phyloP scores from a whole-genome alignment of 2,797 vertebrate species.

The Cuniculus paca region DNA sequence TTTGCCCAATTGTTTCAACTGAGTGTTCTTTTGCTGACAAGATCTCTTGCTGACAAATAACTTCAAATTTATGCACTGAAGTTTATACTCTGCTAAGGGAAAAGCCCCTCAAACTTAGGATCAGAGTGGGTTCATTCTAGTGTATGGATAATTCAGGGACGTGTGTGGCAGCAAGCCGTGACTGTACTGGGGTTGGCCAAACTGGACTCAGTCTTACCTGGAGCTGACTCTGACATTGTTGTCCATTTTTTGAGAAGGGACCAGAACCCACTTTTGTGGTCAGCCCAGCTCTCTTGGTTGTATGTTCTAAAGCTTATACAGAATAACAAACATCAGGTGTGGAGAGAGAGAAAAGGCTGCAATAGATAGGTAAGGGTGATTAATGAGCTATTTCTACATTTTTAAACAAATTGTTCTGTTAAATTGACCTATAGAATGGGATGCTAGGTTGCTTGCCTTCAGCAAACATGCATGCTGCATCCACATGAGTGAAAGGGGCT shows the following conservation, averaged over 20 bases:
- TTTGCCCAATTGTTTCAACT: not conserved
- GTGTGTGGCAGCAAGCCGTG: not conserved
- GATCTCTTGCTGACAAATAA: not conserved
- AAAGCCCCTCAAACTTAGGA: not conserved
- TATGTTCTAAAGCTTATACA: not conserved
- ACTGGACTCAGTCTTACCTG: not conserved
- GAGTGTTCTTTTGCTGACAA: not conserved
- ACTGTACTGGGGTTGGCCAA: not conserved
- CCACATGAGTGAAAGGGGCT: not conserved
- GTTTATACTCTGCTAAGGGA: not conserved
- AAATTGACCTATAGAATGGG: constrained; percentile 49
- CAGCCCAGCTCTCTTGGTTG: not conserved
- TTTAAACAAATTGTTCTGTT: constrained; percentile 62
- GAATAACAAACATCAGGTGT: not conserved
- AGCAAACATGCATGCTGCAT: not conserved
- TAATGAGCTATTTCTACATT: constrained; percentile 41
- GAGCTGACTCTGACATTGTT: not conserved
- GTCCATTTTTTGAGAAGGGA: not conserved
- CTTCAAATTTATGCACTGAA: not conserved
- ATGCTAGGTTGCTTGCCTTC: constrained; percentile 50
- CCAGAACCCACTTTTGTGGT: not conserved
- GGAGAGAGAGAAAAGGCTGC: not conserved
- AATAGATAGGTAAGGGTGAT: not conserved
- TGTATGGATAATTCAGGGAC: not conserved
- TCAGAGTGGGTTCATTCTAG: not conserved